Percentiles rank a stretch among this genome's conserved stretches.
These are phyloP conservation scores for Pachyuromys duprasi DNA, from an alignment of 2,797 vertebrate species.

Conservation along the genomic window DNA sequence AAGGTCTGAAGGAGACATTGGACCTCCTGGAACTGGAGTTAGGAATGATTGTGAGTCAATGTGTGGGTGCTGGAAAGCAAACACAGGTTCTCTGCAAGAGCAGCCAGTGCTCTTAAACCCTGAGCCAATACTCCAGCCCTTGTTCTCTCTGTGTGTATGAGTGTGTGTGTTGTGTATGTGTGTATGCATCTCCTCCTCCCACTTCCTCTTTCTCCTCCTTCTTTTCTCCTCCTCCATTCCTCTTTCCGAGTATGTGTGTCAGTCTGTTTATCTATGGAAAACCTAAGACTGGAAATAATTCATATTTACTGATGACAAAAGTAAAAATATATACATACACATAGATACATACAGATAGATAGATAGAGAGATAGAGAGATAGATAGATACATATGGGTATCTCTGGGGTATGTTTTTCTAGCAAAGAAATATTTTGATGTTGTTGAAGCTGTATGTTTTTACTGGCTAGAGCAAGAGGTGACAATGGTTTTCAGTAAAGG, in stretches of 20 bases:
- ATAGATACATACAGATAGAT: too few species aligned
- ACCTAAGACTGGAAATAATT: not conserved
- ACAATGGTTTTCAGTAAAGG: not conserved
- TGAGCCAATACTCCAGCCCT: not conserved
- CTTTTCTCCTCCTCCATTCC: too few species aligned
- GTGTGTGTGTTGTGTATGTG: too few species aligned
- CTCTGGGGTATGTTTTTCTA: not conserved
- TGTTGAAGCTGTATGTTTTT: not conserved
- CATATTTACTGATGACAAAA: not conserved
- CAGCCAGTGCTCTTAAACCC: not conserved
- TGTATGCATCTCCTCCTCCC: too few species aligned
- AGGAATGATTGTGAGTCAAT: not conserved
- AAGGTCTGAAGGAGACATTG: not conserved
- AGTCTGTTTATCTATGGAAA: not conserved
- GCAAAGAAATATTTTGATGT: not conserved
- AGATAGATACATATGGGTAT: too few species aligned
- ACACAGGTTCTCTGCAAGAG: not conserved
- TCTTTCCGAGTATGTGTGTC: not conserved
- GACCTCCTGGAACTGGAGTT: not conserved
- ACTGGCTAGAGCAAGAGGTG: not conserved
- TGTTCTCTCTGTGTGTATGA: too few species aligned
- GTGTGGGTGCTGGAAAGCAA: not conserved
- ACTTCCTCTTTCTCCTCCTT: not conserved
- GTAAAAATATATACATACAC: not conserved
- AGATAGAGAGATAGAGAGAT: too few species aligned